A percentile compares a stretch with the other conserved stretches of the same genome.
These are phyloP conservation scores for Lepisosteus oculatus DNA, from an alignment of 2,113 vertebrate genomes.

Conservation along the genomic window DNA sequence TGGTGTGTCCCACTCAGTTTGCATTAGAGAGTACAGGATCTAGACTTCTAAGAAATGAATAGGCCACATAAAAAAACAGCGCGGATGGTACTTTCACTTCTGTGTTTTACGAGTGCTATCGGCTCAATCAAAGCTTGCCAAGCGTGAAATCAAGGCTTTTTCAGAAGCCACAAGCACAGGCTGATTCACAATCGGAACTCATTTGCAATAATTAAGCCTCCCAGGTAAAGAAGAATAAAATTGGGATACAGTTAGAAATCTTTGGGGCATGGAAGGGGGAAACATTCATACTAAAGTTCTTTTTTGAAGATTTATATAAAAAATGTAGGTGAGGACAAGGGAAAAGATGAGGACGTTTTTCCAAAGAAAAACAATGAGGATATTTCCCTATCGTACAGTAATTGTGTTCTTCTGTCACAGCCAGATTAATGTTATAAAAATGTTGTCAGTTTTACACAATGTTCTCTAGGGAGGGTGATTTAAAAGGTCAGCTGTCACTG, in stretches of 20 bases:
- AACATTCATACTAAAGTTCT: too few species aligned
- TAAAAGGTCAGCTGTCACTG: constrained; percentile 42
- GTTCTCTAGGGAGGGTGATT: constrained; percentile 2
- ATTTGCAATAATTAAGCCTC: neutral
- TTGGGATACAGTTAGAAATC: too few species aligned
- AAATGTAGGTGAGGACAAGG: too few species aligned
- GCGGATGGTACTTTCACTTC: neutral
- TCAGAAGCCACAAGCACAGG: neutral
- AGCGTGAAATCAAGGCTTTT: constrained; percentile 4
- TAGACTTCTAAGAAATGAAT: constrained; percentile 11
- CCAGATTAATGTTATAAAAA: neutral
- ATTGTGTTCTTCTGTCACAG: neutral
- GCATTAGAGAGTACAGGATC: constrained; percentile 11
- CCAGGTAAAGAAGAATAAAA: neutral
- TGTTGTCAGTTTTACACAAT: constrained; percentile 34
- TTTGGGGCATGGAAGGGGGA: too few species aligned
- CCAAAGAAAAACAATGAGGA: neutral
- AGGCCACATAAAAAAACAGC: neutral
- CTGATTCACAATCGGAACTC: constrained; percentile 8
- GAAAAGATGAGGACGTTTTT: neutral
- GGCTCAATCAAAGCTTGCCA: neutral
- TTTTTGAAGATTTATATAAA: too few species aligned
- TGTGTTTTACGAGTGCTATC: neutral
- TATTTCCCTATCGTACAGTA: neutral
- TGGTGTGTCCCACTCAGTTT: neutral